phyloP scores from a whole-genome alignment of 2,113 vertebrate genomes.

The Silurus meridionalis region DNA sequence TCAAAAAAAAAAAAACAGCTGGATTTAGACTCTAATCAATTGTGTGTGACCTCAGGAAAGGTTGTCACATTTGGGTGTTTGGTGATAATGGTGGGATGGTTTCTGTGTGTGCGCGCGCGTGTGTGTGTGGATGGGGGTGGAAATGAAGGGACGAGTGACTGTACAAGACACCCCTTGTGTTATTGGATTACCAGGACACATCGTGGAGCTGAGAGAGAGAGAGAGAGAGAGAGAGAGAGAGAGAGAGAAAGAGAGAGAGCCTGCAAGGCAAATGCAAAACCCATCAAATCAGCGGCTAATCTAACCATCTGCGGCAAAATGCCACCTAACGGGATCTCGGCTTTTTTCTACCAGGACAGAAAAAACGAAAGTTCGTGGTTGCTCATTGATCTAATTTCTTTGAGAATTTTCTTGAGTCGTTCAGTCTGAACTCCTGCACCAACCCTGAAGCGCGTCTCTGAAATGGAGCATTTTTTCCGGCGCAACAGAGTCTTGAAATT shows the following conservation, averaged over 20 bases:
- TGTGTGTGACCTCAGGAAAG: constrained; percentile 4
- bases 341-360: constrained; percentile 5
- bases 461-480: constrained; percentile 71
- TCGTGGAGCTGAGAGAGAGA: background rate
- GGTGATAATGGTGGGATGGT: background rate
- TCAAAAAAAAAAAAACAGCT: background rate
- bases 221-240: background rate
- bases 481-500: constrained; percentile 73
- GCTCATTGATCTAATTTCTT: background rate
- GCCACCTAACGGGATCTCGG: background rate
- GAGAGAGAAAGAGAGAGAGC: background rate
- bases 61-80: constrained; percentile 48
- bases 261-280: background rate
- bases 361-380: background rate
- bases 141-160: constrained; percentile 36
- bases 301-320: constrained; percentile 13
- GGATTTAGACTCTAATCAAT: background rate
- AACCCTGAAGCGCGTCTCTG: constrained; percentile 46
- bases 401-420: background rate
- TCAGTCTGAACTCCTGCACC: background rate
- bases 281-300: background rate
- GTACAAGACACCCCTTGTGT: constrained; percentile 17
- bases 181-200: background rate
- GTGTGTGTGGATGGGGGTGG: constrained; percentile 45
- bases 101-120: background rate